Evolutionary conservation across 92 coral and sea anemone genomes (phyloP), one percentile per base, ranked within the genome.

Genomic region (Epizoanthus rinbou): DNA sequence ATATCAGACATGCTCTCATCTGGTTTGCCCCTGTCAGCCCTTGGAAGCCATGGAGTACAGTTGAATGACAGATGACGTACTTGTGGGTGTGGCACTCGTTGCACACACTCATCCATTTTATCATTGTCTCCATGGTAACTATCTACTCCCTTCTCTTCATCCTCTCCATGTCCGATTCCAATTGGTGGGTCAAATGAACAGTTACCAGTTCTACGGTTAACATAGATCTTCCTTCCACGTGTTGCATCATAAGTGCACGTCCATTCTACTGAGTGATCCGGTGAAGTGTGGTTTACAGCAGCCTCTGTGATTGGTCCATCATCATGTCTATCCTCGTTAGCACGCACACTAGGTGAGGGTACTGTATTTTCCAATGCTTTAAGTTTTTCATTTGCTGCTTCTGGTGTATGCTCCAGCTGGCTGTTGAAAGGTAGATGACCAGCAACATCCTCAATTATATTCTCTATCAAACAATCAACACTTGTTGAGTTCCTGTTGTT

Each of bases 21-120:
- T 19, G n/a, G 65, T 57, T 47, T 80, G 21, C 62, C 86, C 62
- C 95, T 85, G 33, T 72, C 78, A 41, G 85, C 87, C 64, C 95
- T 90, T 68, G 99, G 99, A 56, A 94, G 87, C 99, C 99, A 97
- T 11, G 99, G 99, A 7, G 98, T 94, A 71, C 95, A 97, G 57
- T 86, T 90, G 86, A 90, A 95, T 2, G 99, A 94, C 73, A 97
- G 79, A 85, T 97, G 99, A 8, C 93, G 87, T 8, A 94, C 93
- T 60, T 87, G 87, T 11, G 89, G 86, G 41, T 92, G 90, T 18
- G 94, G 95, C 35, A 74, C 84, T 19, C 37, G 88, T 69, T 50
- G 85, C 17, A 19, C 21, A 24, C 19, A 19, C 53, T 47, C 63
- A 1, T 66, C 31, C 17, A 8, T 75, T 1, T 10, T 31, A 23